A percentile compares a stretch with the other conserved stretches of the same genome.
These are phyloP conservation scores for Ennomos quercinarius DNA, from an alignment of 2,888 invertebrate species.

Conservation along the genomic window DNA sequence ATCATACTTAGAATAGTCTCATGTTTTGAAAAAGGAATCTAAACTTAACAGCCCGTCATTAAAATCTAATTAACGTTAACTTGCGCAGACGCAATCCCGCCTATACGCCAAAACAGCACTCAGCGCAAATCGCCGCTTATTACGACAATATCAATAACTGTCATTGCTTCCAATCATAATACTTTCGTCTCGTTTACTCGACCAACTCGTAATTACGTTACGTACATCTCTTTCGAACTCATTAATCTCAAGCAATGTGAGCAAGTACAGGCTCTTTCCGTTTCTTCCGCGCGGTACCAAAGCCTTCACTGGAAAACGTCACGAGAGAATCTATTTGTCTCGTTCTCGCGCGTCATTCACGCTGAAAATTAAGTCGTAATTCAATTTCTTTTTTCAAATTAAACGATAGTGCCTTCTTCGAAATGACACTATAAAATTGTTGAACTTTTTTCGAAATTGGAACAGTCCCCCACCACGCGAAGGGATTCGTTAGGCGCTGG, in stretches of 20 bases:
- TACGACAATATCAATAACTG: constrained; percentile 81
- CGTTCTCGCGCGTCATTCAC: constrained; percentile 54
- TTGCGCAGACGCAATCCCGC: constrained; percentile 56
- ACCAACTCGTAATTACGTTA: constrained; percentile 73
- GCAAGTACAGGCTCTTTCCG: constrained; percentile 67
- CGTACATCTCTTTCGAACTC: constrained; percentile 79
- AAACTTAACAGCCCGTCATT: constrained; percentile 63
- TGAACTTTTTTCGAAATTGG: constrained; percentile 64
- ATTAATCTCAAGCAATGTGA: constrained; percentile 69
- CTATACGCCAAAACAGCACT: constrained; percentile 57
- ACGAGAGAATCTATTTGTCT: constrained; percentile 55
- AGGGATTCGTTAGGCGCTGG: constrained; percentile 68
- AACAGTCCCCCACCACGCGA: constrained; percentile 62
- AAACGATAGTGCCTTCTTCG: constrained; percentile 59
- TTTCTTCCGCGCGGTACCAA: constrained; percentile 73
- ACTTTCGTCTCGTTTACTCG: constrained; percentile 80
- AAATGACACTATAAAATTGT: constrained; percentile 69
- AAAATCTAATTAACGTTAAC: constrained; percentile 76
- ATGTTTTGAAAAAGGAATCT: constrained; percentile 44
- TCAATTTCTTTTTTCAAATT: constrained; percentile 59
- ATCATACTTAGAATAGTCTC: not conserved
- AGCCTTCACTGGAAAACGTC: constrained; percentile 51
- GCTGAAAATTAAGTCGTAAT: constrained; percentile 63
- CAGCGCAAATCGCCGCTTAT: constrained; percentile 67
- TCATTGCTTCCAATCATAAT: constrained; percentile 79